Evolutionary conservation across 2,113 vertebrate genomes (phyloP).

Genomic region (Gopherus flavomarginatus): DNA sequence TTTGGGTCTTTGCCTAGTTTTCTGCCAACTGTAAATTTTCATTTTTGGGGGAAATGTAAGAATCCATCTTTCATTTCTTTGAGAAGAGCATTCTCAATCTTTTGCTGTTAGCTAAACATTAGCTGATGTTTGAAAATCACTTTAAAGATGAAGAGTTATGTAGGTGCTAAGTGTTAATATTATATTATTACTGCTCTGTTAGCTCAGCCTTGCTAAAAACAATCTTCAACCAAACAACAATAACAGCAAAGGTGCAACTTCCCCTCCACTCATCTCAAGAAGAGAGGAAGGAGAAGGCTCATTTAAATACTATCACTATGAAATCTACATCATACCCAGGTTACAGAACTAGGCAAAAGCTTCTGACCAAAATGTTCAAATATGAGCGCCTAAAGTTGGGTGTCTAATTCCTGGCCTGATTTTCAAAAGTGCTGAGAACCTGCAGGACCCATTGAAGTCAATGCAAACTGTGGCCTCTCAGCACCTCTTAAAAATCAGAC

Average conservation of each 20-base stretch:
- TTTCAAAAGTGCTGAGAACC: not conserved
- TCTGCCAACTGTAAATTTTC: not conserved
- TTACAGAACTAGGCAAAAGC: constrained; percentile 12
- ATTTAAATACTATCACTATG: not conserved
- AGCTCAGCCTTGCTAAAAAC: constrained; percentile 55
- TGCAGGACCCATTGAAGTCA: constrained; percentile 36
- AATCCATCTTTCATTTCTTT: not conserved
- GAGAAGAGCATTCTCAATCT: constrained; percentile 52
- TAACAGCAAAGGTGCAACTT: constrained; percentile 36
- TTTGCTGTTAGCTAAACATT: not conserved
- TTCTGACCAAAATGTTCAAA: not conserved
- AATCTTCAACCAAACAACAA: constrained; percentile 32
- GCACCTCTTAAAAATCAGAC: not conserved
- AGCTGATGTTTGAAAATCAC: not conserved
- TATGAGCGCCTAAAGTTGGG: constrained; percentile 11
- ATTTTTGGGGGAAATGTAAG: not conserved
- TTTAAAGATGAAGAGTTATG: not conserved
- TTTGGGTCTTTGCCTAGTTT: not conserved
- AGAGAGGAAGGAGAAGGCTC: not conserved
- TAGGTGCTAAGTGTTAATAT: not conserved
- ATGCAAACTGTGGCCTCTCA: constrained; percentile 19
- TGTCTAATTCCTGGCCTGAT: constrained; percentile 33
- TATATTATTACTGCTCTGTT: not conserved
- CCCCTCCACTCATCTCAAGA: not conserved
- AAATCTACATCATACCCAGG: not conserved